Conservation (phyloP, 2,888 invertebrate genomes). For the Xanthorhoe designata region DNA sequence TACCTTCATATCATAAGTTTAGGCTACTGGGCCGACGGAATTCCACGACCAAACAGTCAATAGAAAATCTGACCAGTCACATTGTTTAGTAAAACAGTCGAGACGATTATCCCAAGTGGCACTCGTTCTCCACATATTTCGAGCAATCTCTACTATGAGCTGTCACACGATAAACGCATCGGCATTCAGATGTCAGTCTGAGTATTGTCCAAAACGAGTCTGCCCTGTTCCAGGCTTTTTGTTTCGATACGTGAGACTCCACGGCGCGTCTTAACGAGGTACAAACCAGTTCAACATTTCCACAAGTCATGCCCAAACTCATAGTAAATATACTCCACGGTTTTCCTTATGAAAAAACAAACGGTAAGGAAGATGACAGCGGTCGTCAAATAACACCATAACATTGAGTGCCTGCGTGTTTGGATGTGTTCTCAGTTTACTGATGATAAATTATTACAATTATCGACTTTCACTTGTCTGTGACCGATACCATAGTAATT, state of each 20-base stretch:
- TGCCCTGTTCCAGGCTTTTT: slow-evolving; percentile 72
- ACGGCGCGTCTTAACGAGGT: slow-evolving; percentile 78
- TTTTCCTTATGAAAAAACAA: slow-evolving; percentile 53
- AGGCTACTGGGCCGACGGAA: slow-evolving; percentile 24
- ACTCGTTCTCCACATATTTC: slow-evolving; percentile 24
- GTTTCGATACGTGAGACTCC: slow-evolving; percentile 77
- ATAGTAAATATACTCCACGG: slow-evolving; percentile 71
- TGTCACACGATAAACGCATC: slow-evolving; percentile 69
- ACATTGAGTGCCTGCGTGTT: slow-evolving; percentile 41
- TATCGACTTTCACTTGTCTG: slow-evolving; percentile 73
- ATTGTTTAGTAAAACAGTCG: slow-evolving; percentile 17
- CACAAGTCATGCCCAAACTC: slow-evolving; percentile 75
- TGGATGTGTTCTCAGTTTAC: slow-evolving; percentile 37
- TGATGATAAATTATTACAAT: slow-evolving; percentile 52
- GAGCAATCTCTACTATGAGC: slow-evolving; percentile 43
- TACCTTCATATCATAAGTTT: slow-evolving; percentile 21
- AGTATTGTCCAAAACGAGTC: slow-evolving; percentile 80
- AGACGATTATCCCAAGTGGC: slow-evolving; percentile 23
- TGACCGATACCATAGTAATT: slow-evolving; percentile 71
- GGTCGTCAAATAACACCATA: slow-evolving; percentile 34
- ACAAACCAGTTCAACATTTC: slow-evolving; percentile 78
- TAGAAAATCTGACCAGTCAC: slow-evolving; percentile 5
- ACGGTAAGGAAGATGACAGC: slow-evolving; percentile 29
- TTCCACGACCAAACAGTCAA: slow-evolving; percentile 12
- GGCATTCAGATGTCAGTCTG: slow-evolving; percentile 76